These are phyloP conservation scores for Trigoniulus corallinus DNA, from an alignment of 1,140 invertebrate species.

Conservation along the genomic window DNA sequence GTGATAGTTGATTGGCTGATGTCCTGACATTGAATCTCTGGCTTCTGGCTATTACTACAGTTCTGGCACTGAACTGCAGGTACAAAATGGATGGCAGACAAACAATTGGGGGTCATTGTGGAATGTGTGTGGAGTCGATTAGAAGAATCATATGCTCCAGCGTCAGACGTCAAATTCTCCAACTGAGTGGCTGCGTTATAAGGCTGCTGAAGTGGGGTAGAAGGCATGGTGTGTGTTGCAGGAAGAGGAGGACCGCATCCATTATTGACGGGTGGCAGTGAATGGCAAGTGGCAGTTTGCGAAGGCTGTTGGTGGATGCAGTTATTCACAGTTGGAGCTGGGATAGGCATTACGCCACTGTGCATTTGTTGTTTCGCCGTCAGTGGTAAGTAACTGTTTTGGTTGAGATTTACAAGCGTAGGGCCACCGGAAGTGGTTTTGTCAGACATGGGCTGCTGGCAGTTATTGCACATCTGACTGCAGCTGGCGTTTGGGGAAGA, in stretches of 20 bases:
- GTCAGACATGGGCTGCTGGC: neutral
- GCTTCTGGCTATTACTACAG: constrained; percentile 4
- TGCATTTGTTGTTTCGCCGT: too few relatives aligned
- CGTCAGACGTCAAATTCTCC: constrained; percentile 38
- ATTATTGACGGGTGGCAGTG: constrained; percentile 6
- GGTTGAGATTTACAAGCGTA: too few relatives aligned
- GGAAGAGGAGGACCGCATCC: too few relatives aligned
- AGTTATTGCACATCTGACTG: neutral
- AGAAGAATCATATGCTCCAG: constrained; percentile 28
- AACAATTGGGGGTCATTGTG: neutral
- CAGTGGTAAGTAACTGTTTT: too few relatives aligned
- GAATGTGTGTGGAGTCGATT: neutral
- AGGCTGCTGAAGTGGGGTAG: too few relatives aligned
- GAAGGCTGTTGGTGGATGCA: constrained; percentile 11
- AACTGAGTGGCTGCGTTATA: too few relatives aligned
- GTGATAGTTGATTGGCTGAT: constrained; percentile 37
- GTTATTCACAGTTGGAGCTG: constrained; percentile 16
- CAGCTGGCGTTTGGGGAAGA: too few relatives aligned
- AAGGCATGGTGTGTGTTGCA: too few relatives aligned
- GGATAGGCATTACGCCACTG: constrained; percentile 18
- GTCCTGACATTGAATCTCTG: constrained; percentile 45
- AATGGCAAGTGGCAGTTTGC: constrained; percentile 14
- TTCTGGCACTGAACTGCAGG: constrained; percentile 6
- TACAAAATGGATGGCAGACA: too few relatives aligned
- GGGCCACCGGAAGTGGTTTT: too few relatives aligned